Evolutionary conservation across 2,888 invertebrate species (phyloP), one percentile per base, ranked within the genome.

Genomic region (Seira ritae): DNA sequence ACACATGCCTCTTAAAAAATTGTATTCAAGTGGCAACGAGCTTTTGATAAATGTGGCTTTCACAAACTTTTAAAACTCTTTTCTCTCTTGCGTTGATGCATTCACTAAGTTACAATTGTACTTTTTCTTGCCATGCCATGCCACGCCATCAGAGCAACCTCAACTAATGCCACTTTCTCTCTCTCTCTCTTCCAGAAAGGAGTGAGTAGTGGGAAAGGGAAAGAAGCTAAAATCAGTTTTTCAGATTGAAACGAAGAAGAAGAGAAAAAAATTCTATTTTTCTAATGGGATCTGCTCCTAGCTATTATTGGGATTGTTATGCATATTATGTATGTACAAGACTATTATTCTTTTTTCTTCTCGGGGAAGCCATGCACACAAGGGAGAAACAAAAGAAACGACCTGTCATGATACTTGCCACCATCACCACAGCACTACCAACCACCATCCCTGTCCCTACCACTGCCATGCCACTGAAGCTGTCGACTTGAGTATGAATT

Each of bases 21-120:
- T 71, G 78, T 78, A 78, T 80, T 62, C 55, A 71, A 75, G 70
- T 75, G 70, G 62, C 62, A 81, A 71, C 75, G 76, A 81, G 72
- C 81, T 72, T 81, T 82, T 82, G 82, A 82, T 77, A 77, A 82
- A 82, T 82, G 77, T 82, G 76, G 82, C 73, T 77, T 82, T 77
- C 77, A 77, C 77, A 65, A 77, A 82, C 71, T 82, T 82, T 77
- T 67, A 82, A 82, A 82, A 77, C 82, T 82, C 62, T 62, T 82
- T 50, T 68, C 62, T 68, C 72, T 66, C 17, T 46, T 50, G 19
- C 31, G 19, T 15, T 19, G 10, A 68, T 70, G 6, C 46, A 70
- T 17, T 46, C 19, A 70, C 70, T 22, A 62, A 62, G 62, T 62
- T 62, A 62, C 70, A 70, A 19, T 70, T 62, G 62, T 55, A 72